Evolutionary conservation across 2,797 vertebrate species (phyloP).

Genomic region (Hydrocynus forskahlii): DNA sequence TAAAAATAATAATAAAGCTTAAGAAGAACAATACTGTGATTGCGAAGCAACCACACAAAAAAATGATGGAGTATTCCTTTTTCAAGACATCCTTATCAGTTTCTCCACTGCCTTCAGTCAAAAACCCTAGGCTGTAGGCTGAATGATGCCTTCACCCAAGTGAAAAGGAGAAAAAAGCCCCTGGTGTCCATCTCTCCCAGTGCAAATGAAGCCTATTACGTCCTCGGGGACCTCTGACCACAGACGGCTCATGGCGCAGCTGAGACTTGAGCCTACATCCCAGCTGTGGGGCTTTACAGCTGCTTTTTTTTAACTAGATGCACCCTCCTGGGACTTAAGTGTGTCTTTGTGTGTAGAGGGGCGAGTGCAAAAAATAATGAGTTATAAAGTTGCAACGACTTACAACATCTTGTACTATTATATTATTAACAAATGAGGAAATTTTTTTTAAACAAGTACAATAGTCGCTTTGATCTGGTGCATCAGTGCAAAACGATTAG

Average conservation of each 20-base stretch:
- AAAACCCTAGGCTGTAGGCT: not conserved
- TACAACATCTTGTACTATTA: not conserved
- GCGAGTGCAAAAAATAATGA: not conserved
- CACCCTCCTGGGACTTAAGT: not conserved
- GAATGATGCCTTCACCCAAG: not conserved
- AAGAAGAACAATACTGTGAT: too few relatives aligned
- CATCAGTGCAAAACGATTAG: not conserved
- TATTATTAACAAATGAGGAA: not conserved
- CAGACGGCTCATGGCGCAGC: constrained; percentile 21
- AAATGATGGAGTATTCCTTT: too few relatives aligned
- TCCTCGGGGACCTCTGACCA: constrained; percentile 5
- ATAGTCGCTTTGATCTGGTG: not conserved
- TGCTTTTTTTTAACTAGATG: constrained; percentile 11
- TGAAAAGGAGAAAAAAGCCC: not conserved
- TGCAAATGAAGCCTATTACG: not conserved
- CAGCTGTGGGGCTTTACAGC: not conserved
- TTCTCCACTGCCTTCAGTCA: not conserved
- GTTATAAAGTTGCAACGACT: not conserved
- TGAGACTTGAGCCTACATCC: not conserved
- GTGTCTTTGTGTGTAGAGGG: not conserved
- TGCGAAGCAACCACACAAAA: too few relatives aligned
- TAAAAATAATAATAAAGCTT: too few relatives aligned
- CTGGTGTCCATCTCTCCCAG: not conserved
- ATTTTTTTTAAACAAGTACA: not conserved
- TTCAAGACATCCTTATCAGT: not conserved